Evolutionary conservation across 2,888 invertebrate species (phyloP).

Genomic region (Odontomyia ornata): DNA sequence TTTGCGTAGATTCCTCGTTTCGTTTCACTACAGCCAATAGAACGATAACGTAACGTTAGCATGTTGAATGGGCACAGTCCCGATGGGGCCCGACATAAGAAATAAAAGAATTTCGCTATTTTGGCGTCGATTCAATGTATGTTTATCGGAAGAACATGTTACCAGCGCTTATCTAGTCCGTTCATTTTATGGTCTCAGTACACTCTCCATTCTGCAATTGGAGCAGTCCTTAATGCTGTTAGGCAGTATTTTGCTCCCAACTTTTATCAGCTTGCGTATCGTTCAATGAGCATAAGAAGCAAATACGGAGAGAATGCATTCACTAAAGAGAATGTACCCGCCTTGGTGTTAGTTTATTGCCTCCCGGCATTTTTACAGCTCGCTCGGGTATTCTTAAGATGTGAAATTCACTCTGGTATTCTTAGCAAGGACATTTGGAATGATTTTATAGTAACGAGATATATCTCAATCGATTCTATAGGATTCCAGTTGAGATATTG

Average conservation of each 20-base stretch:
- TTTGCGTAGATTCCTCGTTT: background rate
- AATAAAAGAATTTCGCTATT: conserved; percentile 29
- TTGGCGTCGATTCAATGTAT: conserved; percentile 40
- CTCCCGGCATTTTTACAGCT: conserved; percentile 40
- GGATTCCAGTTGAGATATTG: background rate
- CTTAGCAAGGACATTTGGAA: conserved; percentile 19
- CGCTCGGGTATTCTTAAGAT: conserved; percentile 38
- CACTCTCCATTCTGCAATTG: conserved; percentile 31
- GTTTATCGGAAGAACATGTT: conserved; percentile 42
- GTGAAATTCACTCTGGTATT: conserved; percentile 2
- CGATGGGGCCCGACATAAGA: conserved; percentile 26
- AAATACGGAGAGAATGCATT: conserved; percentile 9
- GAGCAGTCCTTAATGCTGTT: conserved; percentile 12
- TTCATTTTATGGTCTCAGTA: conserved; percentile 35
- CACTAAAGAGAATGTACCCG: background rate
- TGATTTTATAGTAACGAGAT: conserved; percentile 13
- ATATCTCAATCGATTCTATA: conserved; percentile 10
- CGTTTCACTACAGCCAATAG: background rate
- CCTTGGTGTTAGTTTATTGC: conserved; percentile 32
- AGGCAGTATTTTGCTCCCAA: background rate
- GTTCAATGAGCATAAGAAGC: background rate
- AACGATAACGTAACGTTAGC: background rate
- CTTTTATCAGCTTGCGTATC: background rate
- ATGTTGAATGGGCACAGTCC: conserved; percentile 8
- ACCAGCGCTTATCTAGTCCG: conserved; percentile 34